These are phyloP conservation scores for Emberiza fucata DNA, from an alignment of 2,113 vertebrate species.

Conservation along the genomic window DNA sequence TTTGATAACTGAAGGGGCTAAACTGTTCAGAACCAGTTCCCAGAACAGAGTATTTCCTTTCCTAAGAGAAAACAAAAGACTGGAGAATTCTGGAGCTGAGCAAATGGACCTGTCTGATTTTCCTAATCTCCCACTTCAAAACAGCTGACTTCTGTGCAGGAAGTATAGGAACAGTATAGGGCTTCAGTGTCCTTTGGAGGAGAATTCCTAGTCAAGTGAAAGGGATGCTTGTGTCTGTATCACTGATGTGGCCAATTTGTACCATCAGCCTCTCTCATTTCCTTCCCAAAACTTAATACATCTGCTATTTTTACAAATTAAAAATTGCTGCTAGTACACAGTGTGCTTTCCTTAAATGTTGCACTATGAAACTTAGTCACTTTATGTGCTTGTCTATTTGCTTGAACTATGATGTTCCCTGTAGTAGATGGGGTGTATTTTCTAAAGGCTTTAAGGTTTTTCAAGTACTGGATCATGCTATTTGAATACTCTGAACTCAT, in stretches of 20 bases:
- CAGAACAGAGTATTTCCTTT: background rate
- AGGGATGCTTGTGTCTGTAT: background rate
- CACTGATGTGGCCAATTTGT: background rate
- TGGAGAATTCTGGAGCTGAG: background rate
- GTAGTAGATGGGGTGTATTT: background rate
- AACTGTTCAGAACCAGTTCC: background rate
- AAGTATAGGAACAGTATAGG: background rate
- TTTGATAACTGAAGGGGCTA: background rate
- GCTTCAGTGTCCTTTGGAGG: background rate
- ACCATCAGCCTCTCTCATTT: background rate
- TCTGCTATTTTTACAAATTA: background rate
- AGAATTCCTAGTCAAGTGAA: background rate
- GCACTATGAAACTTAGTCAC: background rate
- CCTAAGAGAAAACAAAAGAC: background rate
- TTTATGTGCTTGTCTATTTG: background rate
- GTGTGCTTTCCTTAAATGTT: background rate
- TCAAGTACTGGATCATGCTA: background rate
- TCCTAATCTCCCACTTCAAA: constrained; percentile 10
- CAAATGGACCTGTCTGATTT: constrained; percentile 2
- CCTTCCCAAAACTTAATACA: background rate
- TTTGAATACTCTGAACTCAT: background rate
- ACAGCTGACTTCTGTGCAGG: background rate
- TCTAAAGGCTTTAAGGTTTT: background rate
- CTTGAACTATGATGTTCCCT: background rate
- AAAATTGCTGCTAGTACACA: background rate